These are phyloP conservation scores for Gonatopus flavifemur DNA, from an alignment of 1,140 invertebrate genomes.

Conservation along the genomic window DNA sequence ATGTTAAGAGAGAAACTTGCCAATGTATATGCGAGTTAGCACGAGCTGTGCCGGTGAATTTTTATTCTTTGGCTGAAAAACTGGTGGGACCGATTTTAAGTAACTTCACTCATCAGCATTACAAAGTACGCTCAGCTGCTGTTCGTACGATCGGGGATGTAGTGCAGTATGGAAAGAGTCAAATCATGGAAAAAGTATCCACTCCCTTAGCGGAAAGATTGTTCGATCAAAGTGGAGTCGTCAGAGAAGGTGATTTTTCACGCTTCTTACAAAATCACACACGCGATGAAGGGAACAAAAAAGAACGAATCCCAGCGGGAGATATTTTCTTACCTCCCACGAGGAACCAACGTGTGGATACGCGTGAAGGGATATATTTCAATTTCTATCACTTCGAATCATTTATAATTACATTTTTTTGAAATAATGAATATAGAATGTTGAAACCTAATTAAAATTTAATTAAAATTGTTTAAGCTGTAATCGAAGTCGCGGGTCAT, in stretches of 20 bases:
- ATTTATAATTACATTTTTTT: too few species aligned
- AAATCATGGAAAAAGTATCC: constrained; percentile 64
- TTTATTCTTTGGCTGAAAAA: constrained; percentile 72
- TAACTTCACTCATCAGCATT: constrained; percentile 80
- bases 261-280: too few species aligned
- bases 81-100: constrained; percentile 72
- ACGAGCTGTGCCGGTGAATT: constrained; percentile 65
- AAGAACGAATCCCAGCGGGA: too few species aligned
- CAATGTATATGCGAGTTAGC: constrained; percentile 68
- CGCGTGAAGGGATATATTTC: too few species aligned
- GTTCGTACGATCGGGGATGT: constrained; percentile 70
- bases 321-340: too few species aligned
- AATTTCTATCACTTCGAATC: too few species aligned
- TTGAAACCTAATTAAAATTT: background rate
- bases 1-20: constrained; percentile 78
- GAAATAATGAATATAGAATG: too few species aligned
- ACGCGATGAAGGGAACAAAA: too few species aligned
- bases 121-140: constrained; percentile 71
- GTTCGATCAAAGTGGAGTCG: constrained; percentile 73
- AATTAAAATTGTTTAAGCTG: constrained; percentile 56
- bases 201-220: constrained; percentile 71
- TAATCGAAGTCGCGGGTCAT: constrained; percentile 66
- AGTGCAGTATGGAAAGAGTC: constrained; percentile 63
- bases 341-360: too few species aligned
- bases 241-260: constrained; percentile 60